Evolutionary conservation across 1,140 invertebrate species (phyloP), one percentile per base, ranked within the genome.

Genomic region (Cydia splendana): DNA sequence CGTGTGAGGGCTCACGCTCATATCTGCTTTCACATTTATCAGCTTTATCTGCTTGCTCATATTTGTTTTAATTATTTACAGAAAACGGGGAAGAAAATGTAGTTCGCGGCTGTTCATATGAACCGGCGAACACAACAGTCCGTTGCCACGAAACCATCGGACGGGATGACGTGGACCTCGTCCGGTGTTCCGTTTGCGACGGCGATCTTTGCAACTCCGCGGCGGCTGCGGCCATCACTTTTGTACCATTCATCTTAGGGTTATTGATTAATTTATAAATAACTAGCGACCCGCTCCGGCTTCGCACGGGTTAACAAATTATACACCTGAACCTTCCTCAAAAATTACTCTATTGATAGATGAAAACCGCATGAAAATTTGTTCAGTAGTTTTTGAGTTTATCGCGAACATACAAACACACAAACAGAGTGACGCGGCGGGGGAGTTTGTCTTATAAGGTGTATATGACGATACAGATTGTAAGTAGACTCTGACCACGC

Each of bases 121-220:
- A 57, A 24, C 69, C 80, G 0, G 79, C 80, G 5, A 77, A 82
- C 20, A 20, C 74, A 7, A 80, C 83, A 20, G 15, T 51, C 2
- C 42, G 77, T 4, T 89, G 88, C 76, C 79, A 77, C 13, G 75
- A 81, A 20, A 24, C 82, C 13, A 74, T 85, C 15, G 82, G 79
- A 2, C 74, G 73, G 20, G 79, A 77, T 28, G 78, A 75, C 7
- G 81, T 77, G 5, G 53, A 74, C 3, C n/a, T 84, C 0, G 65
- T 18, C 2, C 65, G 74, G n/a, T 89, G 88, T 48, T 12, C 53
- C 6, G 74, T 86, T 12, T 89, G 88, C 71, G 78, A 82, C 5
- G 81, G 74, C 24, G 82, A 86, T 28, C 79, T 83, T 0, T 89
- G 88, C 75, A 89, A 89, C 73, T 80, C 83, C 0, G 81, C 83